Evolutionary conservation across 2,113 vertebrate species (phyloP).

Genomic region (Podarcis muralis): DNA sequence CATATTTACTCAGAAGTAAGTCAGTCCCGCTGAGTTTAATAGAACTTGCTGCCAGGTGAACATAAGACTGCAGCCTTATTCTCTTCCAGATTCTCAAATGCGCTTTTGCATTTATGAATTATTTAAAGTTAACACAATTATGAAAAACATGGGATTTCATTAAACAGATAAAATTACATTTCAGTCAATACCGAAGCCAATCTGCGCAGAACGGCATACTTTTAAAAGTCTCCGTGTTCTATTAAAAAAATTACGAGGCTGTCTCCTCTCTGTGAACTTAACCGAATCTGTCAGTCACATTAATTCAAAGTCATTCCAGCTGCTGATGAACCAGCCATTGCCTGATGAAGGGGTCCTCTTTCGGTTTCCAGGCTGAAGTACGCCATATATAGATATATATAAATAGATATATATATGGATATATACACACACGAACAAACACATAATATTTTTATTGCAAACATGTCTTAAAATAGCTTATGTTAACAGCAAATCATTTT

Average conservation of each 20-base stretch:
- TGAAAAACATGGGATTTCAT: conserved; percentile 3
- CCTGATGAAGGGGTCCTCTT: background rate
- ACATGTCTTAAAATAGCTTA: background rate
- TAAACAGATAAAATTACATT: conserved; percentile 29
- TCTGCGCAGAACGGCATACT: background rate
- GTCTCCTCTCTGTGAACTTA: background rate
- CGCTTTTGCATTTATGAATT: background rate
- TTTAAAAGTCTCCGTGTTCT: background rate
- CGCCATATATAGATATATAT: too few relatives aligned
- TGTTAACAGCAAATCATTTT: background rate
- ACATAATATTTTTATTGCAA: background rate
- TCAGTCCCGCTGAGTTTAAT: background rate
- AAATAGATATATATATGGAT: too few relatives aligned
- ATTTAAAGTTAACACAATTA: background rate
- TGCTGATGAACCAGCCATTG: background rate
- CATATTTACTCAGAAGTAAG: background rate
- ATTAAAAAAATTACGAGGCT: conserved; percentile 4
- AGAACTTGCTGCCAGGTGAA: background rate
- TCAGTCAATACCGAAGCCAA: background rate
- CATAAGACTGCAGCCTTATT: background rate
- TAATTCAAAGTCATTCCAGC: background rate
- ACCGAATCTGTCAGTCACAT: background rate
- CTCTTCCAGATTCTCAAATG: background rate
- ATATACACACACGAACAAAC: too few relatives aligned
- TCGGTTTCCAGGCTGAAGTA: too few relatives aligned